Percentiles rank a stretch among this genome's conserved stretches.
Evolutionary conservation across 2,113 vertebrate species (phyloP).

Genomic region (Aphyosemion australe): DNA sequence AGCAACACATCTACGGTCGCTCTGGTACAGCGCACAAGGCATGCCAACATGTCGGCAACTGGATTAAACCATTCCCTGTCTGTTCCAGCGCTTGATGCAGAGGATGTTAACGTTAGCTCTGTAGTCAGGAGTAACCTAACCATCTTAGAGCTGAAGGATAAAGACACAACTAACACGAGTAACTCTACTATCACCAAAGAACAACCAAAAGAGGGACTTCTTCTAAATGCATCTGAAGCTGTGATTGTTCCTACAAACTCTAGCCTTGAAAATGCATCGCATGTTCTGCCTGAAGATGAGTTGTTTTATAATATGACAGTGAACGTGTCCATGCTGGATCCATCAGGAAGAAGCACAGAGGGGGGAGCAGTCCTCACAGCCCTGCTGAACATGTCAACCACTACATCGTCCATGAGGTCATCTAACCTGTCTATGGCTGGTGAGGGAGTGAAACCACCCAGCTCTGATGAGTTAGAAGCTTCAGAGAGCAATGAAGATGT

Average conservation of each 20-base stretch:
- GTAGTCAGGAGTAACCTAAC: constrained; percentile 8
- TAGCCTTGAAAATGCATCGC: constrained; percentile 27
- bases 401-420: constrained; percentile 19
- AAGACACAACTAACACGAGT: constrained; percentile 6
- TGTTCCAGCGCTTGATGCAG: neutral
- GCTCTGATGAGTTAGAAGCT: constrained; percentile 27
- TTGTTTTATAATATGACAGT: constrained; percentile 17
- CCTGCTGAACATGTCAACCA: constrained; percentile 6
- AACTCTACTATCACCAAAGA: neutral
- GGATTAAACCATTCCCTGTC: constrained; percentile 9
- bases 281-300: neutral
- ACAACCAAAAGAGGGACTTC: neutral
- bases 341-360: constrained; percentile 20
- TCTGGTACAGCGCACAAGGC: neutral
- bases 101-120: constrained; percentile 10
- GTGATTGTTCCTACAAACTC: constrained; percentile 11
- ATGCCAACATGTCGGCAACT: constrained; percentile 1
- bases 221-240: constrained; percentile 15
- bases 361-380: constrained; percentile 18
- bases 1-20: neutral
- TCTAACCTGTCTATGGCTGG: neutral
- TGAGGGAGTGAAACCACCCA: neutral
- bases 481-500: constrained; percentile 64
- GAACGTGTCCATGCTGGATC: constrained; percentile 14
- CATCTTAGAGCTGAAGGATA: constrained; percentile 1